A percentile compares a stretch with the other conserved stretches of the same genome.
These are phyloP conservation scores for Dasysyrphus tricinctus DNA, from an alignment of 2,888 invertebrate species.

Conservation along the genomic window DNA sequence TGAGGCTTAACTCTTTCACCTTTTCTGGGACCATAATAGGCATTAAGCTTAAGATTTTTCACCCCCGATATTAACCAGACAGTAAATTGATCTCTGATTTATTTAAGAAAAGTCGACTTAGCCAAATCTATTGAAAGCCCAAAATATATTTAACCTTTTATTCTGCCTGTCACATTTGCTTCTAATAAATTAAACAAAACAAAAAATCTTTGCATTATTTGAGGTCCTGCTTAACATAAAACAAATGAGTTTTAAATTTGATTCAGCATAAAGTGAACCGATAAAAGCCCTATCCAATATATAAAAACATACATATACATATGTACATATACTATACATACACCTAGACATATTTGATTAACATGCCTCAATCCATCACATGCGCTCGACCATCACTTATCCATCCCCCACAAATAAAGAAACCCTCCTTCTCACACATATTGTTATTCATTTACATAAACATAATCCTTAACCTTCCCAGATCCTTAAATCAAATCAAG, in stretches of 20 bases:
- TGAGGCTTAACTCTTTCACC: slow-evolving; percentile 37
- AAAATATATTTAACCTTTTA: slow-evolving; percentile 3
- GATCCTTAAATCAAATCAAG: slow-evolving; percentile 73
- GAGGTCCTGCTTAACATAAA: slow-evolving; percentile 29
- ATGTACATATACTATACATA: background rate
- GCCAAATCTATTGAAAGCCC: too few species aligned
- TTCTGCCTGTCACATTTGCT: background rate
- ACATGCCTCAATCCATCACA: slow-evolving; percentile 70
- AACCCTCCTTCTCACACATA: background rate
- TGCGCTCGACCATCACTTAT: slow-evolving; percentile 61
- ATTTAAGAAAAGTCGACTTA: background rate
- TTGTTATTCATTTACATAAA: slow-evolving; percentile 70
- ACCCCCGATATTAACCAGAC: slow-evolving; percentile 12
- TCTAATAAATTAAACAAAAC: slow-evolving; percentile 10
- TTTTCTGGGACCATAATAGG: background rate
- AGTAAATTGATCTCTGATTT: slow-evolving; percentile 32
- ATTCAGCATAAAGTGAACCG: slow-evolving; percentile 41
- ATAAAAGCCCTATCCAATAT: background rate
- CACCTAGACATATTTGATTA: slow-evolving; percentile 22
- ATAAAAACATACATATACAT: background rate
- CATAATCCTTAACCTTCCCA: slow-evolving; percentile 67
- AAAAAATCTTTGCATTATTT: slow-evolving; percentile 29
- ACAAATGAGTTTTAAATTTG: slow-evolving; percentile 42
- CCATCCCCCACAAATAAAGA: slow-evolving; percentile 15
- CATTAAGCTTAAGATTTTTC: background rate